Base-by-base conservation (phyloP, 2,888 invertebrate species). In the Caenorhabditis sp. region DNA sequence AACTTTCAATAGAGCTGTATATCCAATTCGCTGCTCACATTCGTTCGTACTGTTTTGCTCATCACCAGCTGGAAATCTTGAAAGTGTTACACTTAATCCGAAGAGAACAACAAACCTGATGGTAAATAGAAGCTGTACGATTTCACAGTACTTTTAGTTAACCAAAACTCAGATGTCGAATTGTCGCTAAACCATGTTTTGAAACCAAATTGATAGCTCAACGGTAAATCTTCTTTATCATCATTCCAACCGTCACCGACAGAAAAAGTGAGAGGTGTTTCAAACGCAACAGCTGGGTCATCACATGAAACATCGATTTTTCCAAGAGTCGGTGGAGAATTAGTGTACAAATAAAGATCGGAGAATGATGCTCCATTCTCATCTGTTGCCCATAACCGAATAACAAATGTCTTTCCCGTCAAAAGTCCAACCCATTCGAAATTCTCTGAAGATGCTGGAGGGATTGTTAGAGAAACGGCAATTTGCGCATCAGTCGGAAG, bases 391-490 rank as follows among this genome's bases (percentile, higher is more conserved):
- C 67, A 73, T 10, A 69, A 58, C 10, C 68, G 58, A 1, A 69
- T 58, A 37, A 63, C 66, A 59, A 64, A 73, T 0, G 66, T 68
- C 60, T 66, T 69, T 1, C 74, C 77, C 50, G 67, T 62, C 50
- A 65, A 57, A 12, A 72, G 37, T 2, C 67, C 68, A 58, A 63
- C 61, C 71, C 70, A 70, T 1, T 51, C 43, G 12, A 58, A 51
- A 14, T 62, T 50, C 26, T 69, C 69, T 26, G 49, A 69, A 61
- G 10, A 37, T 12, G 17, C 49, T n/a, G 78, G 76, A 5, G 81
- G 79, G 31, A 81, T 79, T 12, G 81, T 81, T 4, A 81, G 51
- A 0, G 81, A 81, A 1, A 79, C 74, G 8, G 71, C 61, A 5
- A 74, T 63, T 27, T 68, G 59, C 1, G 75, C 62, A 43, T 70